Conservation (phyloP, 2,888 invertebrate genomes). For the Pyrrhia umbra region DNA sequence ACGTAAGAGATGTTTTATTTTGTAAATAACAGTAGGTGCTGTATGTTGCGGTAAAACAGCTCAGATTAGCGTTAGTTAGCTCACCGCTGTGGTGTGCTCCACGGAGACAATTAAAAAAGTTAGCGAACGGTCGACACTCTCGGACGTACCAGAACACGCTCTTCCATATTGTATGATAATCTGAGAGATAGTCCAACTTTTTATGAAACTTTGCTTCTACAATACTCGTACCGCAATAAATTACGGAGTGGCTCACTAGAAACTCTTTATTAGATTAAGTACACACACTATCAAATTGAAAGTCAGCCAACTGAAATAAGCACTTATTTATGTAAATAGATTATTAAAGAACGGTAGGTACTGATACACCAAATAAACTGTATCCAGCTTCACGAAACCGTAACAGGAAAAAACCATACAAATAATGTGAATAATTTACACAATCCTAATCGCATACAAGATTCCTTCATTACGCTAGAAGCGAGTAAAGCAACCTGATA, state of each 20-base stretch:
- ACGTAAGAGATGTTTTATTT: slow-evolving; percentile 17
- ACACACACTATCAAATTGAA: slow-evolving; percentile 37
- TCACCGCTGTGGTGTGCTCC: slow-evolving; percentile 22
- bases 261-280: slow-evolving; percentile 56
- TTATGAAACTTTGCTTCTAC: slow-evolving; percentile 60
- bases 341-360: slow-evolving; percentile 10
- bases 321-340: slow-evolving; percentile 1
- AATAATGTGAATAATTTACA: slow-evolving; percentile 65
- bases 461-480: slow-evolving; percentile 64
- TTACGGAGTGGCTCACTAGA: slow-evolving; percentile 47
- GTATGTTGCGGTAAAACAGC: slow-evolving; percentile 29
- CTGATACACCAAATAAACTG: neutral
- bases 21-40: slow-evolving; percentile 20
- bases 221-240: slow-evolving; percentile 53
- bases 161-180: slow-evolving; percentile 68
- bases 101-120: slow-evolving; percentile 62
- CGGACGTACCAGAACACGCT: slow-evolving; percentile 45
- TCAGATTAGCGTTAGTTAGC: slow-evolving; percentile 48
- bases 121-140: slow-evolving; percentile 42
- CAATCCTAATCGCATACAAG: slow-evolving; percentile 65
- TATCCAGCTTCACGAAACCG: slow-evolving; percentile 10
- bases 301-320: slow-evolving; percentile 32
- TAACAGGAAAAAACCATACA: slow-evolving; percentile 44
- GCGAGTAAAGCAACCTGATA: slow-evolving; percentile 6
- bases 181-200: slow-evolving; percentile 65